Percentiles rank a stretch among this genome's conserved stretches.
phyloP scores from a whole-genome alignment of 2,888 invertebrate genomes.

The Dasysyrphus tricinctus region DNA sequence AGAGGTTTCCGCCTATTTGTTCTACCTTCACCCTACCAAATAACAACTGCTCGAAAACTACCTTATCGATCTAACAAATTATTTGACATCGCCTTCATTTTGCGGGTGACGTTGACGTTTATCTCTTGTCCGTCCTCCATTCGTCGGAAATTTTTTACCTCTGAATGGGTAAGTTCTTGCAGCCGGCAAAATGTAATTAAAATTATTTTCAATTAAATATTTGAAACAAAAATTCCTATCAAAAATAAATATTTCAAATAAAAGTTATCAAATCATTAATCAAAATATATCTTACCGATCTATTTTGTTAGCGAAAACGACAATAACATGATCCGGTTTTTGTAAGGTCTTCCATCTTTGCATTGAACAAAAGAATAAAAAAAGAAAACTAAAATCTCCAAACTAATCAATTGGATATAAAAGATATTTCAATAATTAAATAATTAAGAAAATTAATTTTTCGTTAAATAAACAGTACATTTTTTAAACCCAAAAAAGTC shows the following conservation, averaged over 20 bases:
- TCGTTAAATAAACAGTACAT: not conserved
- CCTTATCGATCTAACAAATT: not conserved
- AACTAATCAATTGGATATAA: not conserved
- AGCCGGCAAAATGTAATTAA: not conserved
- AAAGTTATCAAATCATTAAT: not conserved
- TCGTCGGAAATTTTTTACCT: not conserved
- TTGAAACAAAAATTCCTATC: not conserved
- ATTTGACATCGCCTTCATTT: not conserved
- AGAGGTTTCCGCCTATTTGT: too few species aligned
- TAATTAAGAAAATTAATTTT: not conserved
- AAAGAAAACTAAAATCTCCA: not conserved
- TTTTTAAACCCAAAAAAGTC: not conserved
- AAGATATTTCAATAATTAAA: not conserved
- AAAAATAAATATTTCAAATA: not conserved
- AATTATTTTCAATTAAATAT: not conserved
- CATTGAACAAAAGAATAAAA: not conserved
- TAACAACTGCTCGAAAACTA: slow-evolving; percentile 4
- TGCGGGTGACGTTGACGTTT: slow-evolving; percentile 5
- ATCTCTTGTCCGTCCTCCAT: not conserved
- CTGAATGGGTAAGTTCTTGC: not conserved
- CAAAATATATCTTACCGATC: not conserved
- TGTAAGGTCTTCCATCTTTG: not conserved
- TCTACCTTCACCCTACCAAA: too few species aligned
- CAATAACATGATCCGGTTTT: not conserved
- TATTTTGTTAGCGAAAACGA: not conserved